Evolutionary conservation across 2,888 invertebrate species (phyloP).

Genomic region (Acronicta leporina): DNA sequence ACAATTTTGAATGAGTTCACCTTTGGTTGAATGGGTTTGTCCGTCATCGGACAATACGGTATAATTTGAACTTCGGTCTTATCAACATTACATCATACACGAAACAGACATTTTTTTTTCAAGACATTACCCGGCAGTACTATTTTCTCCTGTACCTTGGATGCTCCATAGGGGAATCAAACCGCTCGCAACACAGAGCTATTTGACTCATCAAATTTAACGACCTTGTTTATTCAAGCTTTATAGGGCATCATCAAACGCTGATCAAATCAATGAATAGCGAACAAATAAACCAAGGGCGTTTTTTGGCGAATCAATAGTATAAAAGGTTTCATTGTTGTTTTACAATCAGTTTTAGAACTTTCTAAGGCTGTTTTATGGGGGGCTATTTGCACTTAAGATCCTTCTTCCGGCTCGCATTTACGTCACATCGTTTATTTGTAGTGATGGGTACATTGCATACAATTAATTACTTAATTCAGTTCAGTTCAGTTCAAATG

Average conservation of each 20-base stretch:
- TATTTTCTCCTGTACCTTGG: too few relatives aligned
- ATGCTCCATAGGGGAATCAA: too few relatives aligned
- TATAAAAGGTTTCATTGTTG: conserved; percentile 21
- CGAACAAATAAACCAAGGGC: conserved; percentile 23
- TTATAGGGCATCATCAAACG: conserved; percentile 27
- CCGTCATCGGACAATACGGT: too few relatives aligned
- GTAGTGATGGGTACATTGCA: background rate
- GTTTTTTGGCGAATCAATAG: conserved; percentile 20
- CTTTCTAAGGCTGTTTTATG: conserved; percentile 40
- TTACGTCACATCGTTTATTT: conserved; percentile 1
- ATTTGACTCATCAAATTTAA: background rate
- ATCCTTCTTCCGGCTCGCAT: conserved; percentile 4
- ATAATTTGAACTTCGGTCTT: too few relatives aligned
- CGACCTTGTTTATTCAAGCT: conserved; percentile 34
- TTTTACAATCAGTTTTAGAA: conserved; percentile 45
- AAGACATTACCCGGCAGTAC: too few relatives aligned
- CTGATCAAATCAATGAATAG: conserved; percentile 18
- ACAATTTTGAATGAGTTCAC: too few relatives aligned
- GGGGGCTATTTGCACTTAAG: conserved; percentile 14
- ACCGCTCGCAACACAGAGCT: too few relatives aligned
- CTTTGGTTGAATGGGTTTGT: too few relatives aligned
- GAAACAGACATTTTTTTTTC: too few relatives aligned
- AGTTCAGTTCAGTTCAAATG: too few relatives aligned
- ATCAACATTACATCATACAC: too few relatives aligned
- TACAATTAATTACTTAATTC: too few relatives aligned